A percentile compares a stretch with the other conserved stretches of the same genome.
Conservation (phyloP, 2,113 vertebrate genomes). For the Scalopus aquaticus region DNA sequence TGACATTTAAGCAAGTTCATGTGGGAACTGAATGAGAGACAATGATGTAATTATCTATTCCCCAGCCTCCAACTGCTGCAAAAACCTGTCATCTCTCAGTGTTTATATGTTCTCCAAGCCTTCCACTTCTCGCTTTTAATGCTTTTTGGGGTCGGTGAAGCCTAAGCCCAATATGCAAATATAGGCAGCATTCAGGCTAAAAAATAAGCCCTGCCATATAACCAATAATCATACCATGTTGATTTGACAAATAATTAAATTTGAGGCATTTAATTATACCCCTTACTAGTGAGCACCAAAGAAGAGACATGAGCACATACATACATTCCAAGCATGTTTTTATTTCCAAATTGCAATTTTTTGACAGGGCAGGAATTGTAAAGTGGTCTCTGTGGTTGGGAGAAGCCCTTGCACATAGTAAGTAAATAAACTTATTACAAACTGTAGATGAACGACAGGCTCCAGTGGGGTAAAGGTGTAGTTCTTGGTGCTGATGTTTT, state of each 20-base stretch:
- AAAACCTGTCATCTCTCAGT: constrained; percentile 71
- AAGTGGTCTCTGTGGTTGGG: neutral
- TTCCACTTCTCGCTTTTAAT: neutral
- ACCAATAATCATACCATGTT: neutral
- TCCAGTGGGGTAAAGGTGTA: neutral
- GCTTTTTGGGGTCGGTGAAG: constrained; percentile 20
- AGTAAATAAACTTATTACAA: neutral
- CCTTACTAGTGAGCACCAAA: neutral
- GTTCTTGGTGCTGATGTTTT: neutral
- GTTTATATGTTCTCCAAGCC: constrained; percentile 60
- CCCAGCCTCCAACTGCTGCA: constrained; percentile 74
- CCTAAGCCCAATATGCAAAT: constrained; percentile 47
- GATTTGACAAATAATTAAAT: constrained; percentile 49
- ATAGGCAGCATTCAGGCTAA: neutral
- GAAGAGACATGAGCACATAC: neutral
- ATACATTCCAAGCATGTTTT: constrained; percentile 8
- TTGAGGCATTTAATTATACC: constrained; percentile 4
- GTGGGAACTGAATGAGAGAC: constrained; percentile 90
- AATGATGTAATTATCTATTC: constrained; percentile 92
- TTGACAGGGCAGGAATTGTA: neutral
- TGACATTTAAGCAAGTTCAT: constrained; percentile 96
- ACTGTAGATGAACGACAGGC: neutral
- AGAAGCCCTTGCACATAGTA: neutral
- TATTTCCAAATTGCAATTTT: neutral
- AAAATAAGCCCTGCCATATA: neutral